Base-by-base conservation (phyloP, 23 tunicate species). In the Halocynthia roretzi region DNA sequence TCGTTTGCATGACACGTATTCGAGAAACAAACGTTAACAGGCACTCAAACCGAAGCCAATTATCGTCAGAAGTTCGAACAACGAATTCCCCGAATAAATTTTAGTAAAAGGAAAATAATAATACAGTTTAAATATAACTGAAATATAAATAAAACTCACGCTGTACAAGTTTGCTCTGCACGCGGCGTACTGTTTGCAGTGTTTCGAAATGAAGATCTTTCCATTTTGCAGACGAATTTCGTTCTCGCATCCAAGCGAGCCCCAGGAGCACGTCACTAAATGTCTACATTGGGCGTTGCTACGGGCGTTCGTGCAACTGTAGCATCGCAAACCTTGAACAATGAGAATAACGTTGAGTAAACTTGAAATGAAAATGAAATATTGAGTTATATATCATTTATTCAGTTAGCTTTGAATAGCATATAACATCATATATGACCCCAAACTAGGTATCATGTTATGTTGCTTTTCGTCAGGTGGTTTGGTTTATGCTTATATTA, bases 151-250 rank as follows among this genome's bases (percentile, higher is more conserved):
- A 8, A 0, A 20, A 65, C 70, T 65, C 70, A 65, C 70, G 70
- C 31, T 65, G 22, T 65, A 20, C 19, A 65, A 65, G 53, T 61
- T 80, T 11, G 76, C 76, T 7, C 15, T 51, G 76, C 90, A 85
- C 5, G 90, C 61, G 8, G 23, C 6, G 17, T 10, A 18, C 22
- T 85, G 83, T 69, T 77, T 75, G 72, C 88, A 84, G 51, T 75
- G 69, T 84, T 84, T 84, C 8, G 88, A 50, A 51, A 85, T 85
- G 18, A 70, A 70, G 7, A 85, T 23, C 10, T 52, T 56, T 51
- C 83, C 83, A 61, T 85, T 85, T 80, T 85, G 83, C 6, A 85
- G n/a, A 11, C 90, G 77, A 50, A 85, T 82, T 1, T 56, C 80
- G 51, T 85, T 85, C 8, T 64, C 65, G 52, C 88, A 84, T 10